These are phyloP conservation scores for Galeruca laticollis DNA, from an alignment of 2,888 invertebrate species.

Conservation along the genomic window DNA sequence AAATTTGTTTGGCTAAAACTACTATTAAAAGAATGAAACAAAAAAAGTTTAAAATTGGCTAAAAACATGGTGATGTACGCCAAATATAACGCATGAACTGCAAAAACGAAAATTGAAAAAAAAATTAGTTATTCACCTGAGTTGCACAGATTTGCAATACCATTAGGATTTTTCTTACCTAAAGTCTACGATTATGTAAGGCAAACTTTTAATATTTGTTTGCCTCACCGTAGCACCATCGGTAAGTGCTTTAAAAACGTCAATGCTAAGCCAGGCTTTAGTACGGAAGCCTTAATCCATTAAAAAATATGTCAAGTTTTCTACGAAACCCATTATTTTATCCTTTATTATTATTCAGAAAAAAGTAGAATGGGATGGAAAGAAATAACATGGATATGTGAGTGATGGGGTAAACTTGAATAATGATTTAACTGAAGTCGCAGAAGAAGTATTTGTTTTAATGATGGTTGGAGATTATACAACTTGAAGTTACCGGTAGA, in stretches of 20 bases:
- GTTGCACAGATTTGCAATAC: conserved; percentile 39
- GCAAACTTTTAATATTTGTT: conserved; percentile 53
- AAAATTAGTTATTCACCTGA: conserved; percentile 36
- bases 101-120: conserved; percentile 34
- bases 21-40: conserved; percentile 10
- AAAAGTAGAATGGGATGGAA: conserved; percentile 55
- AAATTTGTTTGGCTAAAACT: conserved; percentile 12
- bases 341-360: conserved; percentile 52
- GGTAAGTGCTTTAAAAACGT: too few species aligned
- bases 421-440: conserved; percentile 46
- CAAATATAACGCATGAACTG: neutral
- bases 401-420: conserved; percentile 51
- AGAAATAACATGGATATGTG: conserved; percentile 55
- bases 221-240: conserved; percentile 57
- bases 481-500: conserved; percentile 54
- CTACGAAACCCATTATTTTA: conserved; percentile 39
- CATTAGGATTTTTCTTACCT: conserved; percentile 41
- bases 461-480: conserved; percentile 51
- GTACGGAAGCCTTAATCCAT: too few species aligned
- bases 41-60: conserved; percentile 15
- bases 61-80: too few species aligned
- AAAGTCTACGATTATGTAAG: conserved; percentile 59
- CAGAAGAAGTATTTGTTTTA: conserved; percentile 54
- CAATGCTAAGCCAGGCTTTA: conserved; percentile 58
- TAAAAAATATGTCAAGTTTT: conserved; percentile 32